Conservation (phyloP, 37 sponge, comb jelly and placozoan genomes). For the Trichoplax adhaerens region DNA sequence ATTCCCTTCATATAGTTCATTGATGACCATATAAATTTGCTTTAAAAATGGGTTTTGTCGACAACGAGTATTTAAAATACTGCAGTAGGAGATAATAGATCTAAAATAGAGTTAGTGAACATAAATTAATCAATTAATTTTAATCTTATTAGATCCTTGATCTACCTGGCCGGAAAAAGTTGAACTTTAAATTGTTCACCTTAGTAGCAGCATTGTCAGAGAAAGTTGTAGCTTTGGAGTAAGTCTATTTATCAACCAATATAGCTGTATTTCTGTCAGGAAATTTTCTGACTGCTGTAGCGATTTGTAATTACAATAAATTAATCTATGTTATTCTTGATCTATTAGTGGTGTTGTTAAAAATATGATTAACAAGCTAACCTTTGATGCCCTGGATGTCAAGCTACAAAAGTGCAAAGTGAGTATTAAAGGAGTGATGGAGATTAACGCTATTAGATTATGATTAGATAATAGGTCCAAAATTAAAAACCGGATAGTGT, state of each 20-base stretch:
- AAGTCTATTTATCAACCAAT: constrained; percentile 8
- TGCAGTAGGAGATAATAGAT: too few relatives aligned
- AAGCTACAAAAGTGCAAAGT: constrained; percentile 88
- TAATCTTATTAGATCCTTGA: constrained; percentile 42
- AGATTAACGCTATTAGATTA: too few relatives aligned
- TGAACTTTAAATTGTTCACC: constrained; percentile 64
- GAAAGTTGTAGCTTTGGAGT: constrained; percentile 78
- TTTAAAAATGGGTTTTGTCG: too few relatives aligned
- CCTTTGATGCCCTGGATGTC: constrained; percentile 54
- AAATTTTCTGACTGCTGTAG: too few relatives aligned
- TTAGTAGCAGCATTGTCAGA: constrained; percentile 78
- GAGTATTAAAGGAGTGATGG: not conserved
- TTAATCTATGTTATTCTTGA: not conserved
- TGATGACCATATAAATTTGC: too few relatives aligned
- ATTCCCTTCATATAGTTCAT: too few relatives aligned
- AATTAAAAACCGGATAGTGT: too few relatives aligned
- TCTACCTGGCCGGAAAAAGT: constrained; percentile 46
- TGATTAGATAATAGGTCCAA: too few relatives aligned
- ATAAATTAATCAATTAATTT: not conserved
- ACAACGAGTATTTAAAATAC: too few relatives aligned
- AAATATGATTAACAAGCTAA: constrained; percentile 63
- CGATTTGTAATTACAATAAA: too few relatives aligned
- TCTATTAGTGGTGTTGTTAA: constrained; percentile 64
- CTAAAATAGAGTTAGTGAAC: too few relatives aligned
- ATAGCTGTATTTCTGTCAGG: not conserved